phyloP scores from a whole-genome alignment of 2,113 vertebrate genomes.

The Channa argus region DNA sequence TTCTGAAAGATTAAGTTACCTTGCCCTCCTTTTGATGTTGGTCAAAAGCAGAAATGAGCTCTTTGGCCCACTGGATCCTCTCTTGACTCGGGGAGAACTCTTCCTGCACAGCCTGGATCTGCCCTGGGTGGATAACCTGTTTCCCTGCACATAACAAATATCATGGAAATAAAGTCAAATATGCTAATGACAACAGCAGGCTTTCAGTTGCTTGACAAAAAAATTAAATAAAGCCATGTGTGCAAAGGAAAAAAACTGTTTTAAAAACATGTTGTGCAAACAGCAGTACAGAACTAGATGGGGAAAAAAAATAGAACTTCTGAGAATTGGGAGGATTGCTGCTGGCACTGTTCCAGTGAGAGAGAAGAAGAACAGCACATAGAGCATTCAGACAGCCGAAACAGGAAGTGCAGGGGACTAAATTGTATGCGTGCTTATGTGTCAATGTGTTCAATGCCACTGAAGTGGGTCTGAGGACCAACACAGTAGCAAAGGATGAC shows the following conservation, averaged over 20 bases:
- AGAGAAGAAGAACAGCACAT: not conserved
- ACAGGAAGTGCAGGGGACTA: conserved; percentile 13
- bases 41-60: conserved; percentile 93
- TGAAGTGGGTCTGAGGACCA: conserved; percentile 23
- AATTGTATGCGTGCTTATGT: conserved; percentile 10
- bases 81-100: conserved; percentile 94
- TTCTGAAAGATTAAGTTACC: conserved; percentile 77
- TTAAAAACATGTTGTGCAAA: not conserved
- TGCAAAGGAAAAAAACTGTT: not conserved
- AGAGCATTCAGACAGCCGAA: not conserved
- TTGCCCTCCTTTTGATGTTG: conserved; percentile 95
- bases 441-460: conserved; percentile 13
- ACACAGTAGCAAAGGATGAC: conserved; percentile 49
- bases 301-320: not conserved
- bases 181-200: conserved; percentile 16
- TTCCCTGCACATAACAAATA: conserved; percentile 85
- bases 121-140: conserved; percentile 98
- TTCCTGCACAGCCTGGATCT: conserved; percentile 93
- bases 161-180: not conserved
- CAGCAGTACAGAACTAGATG: not conserved
- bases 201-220: not conserved
- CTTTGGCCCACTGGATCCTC: conserved; percentile 92
- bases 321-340: not conserved
- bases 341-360: not conserved
- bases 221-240: conserved; percentile 1